phyloP scores from a whole-genome alignment of 2,888 invertebrate genomes.

The Pheosia gnoma region DNA sequence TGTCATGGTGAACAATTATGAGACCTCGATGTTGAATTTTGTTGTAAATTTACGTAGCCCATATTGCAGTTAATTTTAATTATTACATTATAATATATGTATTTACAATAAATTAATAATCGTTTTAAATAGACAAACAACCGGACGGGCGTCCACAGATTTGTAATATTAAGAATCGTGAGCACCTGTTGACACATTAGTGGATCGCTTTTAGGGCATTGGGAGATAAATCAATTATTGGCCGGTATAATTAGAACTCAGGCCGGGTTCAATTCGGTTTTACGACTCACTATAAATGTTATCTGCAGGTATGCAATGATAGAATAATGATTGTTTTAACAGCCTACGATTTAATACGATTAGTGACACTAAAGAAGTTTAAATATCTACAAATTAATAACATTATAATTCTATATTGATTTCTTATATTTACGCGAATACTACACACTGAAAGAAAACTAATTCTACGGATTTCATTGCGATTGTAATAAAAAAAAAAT shows the following conservation, averaged over 20 bases:
- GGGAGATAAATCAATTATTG: constrained; percentile 17
- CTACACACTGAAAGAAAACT: too few species aligned
- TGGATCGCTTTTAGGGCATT: constrained; percentile 7
- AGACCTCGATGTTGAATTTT: too few species aligned
- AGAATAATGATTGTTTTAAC: background rate
- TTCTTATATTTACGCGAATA: too few species aligned
- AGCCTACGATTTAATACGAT: background rate
- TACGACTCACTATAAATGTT: constrained; percentile 1
- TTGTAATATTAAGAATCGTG: constrained; percentile 1
- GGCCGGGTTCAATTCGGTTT: background rate
- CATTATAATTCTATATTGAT: too few species aligned
- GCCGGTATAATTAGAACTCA: constrained; percentile 14
- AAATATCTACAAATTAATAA: too few species aligned
- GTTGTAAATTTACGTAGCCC: too few species aligned
- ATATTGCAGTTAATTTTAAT: too few species aligned
- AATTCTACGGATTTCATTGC: too few species aligned
- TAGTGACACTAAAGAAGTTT: too few species aligned
- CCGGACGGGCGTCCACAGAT: constrained; percentile 1
- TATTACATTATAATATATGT: too few species aligned
- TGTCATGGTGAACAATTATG: too few species aligned
- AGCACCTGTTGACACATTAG: constrained; percentile 26
- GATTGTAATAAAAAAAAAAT: too few species aligned
- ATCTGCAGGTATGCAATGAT: background rate
- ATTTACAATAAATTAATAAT: background rate
- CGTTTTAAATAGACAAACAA: constrained; percentile 8